Evolutionary conservation across 1,140 invertebrate genomes (phyloP).

Genomic region (Aphelenchoides besseyi): DNA sequence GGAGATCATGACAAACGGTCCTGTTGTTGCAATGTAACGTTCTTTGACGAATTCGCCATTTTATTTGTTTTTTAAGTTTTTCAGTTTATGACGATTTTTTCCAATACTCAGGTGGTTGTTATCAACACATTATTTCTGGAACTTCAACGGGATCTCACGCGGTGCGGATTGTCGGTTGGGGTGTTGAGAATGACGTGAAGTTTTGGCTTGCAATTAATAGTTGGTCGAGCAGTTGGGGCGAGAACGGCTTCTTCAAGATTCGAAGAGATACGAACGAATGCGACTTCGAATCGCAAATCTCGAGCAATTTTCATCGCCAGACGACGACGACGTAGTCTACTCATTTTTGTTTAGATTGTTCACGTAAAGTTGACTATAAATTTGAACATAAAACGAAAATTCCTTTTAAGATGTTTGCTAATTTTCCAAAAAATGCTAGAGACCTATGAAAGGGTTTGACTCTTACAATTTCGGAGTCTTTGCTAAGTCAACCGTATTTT

Average conservation of each 20-base stretch:
- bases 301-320: too few relatives aligned
- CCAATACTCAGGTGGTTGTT: slow-evolving; percentile 69
- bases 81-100: not conserved
- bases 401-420: too few relatives aligned
- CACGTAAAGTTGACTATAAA: too few relatives aligned
- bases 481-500: too few relatives aligned
- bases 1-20: not conserved
- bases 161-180: slow-evolving; percentile 85
- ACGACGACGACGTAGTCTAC: too few relatives aligned
- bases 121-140: slow-evolving; percentile 74
- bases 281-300: slow-evolving; percentile 81
- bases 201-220: slow-evolving; percentile 83
- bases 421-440: too few relatives aligned
- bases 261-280: slow-evolving; percentile 76
- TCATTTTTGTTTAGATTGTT: too few relatives aligned
- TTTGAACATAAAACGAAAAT: too few relatives aligned
- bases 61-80: not conserved
- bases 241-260: slow-evolving; percentile 79
- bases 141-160: slow-evolving; percentile 75
- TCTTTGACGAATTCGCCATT: not conserved
- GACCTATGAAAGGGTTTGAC: too few relatives aligned
- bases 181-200: slow-evolving; percentile 75
- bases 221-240: slow-evolving; percentile 84
- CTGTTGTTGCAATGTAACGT: not conserved
- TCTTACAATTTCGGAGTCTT: too few relatives aligned